phyloP scores from a whole-genome alignment of 2,797 vertebrate species.

The Cheirogaleus major region DNA sequence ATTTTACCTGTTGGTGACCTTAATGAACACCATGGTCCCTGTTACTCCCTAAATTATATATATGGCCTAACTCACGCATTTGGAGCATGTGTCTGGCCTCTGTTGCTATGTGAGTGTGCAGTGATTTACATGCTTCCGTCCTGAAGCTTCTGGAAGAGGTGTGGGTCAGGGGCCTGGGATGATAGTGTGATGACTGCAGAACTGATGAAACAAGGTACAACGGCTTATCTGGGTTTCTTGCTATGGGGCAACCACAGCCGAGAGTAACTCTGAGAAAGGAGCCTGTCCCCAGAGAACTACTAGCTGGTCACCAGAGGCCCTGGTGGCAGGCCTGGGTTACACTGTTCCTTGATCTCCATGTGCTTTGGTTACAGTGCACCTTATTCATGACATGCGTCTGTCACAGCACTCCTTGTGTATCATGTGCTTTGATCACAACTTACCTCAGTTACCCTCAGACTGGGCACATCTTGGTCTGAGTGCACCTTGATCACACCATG shows the following conservation, averaged over 20 bases:
- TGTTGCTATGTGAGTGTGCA: background rate
- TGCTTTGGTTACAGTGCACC: background rate
- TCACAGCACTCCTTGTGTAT: background rate
- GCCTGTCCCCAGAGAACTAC: background rate
- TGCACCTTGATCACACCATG: background rate
- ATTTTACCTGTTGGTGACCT: background rate
- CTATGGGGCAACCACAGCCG: background rate
- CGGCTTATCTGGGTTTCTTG: background rate
- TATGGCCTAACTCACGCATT: background rate
- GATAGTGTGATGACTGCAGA: background rate
- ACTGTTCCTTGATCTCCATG: background rate
- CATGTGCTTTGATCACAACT: background rate
- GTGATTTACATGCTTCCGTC: background rate
- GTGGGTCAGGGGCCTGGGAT: background rate
- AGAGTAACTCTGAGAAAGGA: background rate
- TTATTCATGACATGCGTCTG: background rate
- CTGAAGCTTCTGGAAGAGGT: background rate
- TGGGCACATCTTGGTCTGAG: background rate
- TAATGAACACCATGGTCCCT: background rate
- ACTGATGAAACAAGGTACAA: background rate
- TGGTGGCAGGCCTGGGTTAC: background rate
- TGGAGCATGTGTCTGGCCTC: background rate
- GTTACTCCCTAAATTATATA: background rate
- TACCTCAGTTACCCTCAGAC: background rate
- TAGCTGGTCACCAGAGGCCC: background rate